Evolutionary conservation across 2,113 vertebrate genomes (phyloP).

Genomic region (Gavia stellata): DNA sequence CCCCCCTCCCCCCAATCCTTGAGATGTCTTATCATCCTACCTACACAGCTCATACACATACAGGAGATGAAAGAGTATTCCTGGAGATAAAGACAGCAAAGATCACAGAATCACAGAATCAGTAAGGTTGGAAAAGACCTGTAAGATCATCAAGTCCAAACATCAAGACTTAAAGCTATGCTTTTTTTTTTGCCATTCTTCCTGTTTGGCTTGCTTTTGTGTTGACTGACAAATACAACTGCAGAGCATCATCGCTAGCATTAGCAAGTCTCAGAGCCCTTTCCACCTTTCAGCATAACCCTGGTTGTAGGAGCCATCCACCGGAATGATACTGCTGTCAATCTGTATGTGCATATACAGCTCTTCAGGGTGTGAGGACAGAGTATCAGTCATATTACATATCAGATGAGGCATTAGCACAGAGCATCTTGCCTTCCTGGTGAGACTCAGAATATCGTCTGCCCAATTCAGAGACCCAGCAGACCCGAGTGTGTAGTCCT

Average conservation of each 20-base stretch:
- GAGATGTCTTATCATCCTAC: background rate
- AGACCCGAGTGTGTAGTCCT: background rate
- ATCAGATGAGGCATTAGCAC: background rate
- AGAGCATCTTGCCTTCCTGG: background rate
- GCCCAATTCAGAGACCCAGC: background rate
- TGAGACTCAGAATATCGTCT: accelerated
- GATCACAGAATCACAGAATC: no score
- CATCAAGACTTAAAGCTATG: background rate
- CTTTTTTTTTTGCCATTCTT: background rate
- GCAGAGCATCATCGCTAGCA: background rate
- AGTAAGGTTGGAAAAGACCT: no score
- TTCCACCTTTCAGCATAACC: background rate
- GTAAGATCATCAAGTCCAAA: no score
- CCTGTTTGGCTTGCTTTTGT: background rate
- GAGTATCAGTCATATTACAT: background rate
- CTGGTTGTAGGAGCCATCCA: background rate
- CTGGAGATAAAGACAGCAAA: background rate
- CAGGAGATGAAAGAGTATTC: background rate
- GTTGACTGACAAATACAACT: background rate
- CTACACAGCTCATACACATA: background rate
- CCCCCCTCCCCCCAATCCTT: background rate
- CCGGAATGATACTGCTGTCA: background rate
- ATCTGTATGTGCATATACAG: background rate
- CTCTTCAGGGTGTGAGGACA: background rate
- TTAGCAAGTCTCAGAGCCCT: background rate